Percentiles rank a stretch among this genome's conserved stretches.
Evolutionary conservation across 2,113 vertebrate species (phyloP).

Genomic region (Illadopsis cleaveri): DNA sequence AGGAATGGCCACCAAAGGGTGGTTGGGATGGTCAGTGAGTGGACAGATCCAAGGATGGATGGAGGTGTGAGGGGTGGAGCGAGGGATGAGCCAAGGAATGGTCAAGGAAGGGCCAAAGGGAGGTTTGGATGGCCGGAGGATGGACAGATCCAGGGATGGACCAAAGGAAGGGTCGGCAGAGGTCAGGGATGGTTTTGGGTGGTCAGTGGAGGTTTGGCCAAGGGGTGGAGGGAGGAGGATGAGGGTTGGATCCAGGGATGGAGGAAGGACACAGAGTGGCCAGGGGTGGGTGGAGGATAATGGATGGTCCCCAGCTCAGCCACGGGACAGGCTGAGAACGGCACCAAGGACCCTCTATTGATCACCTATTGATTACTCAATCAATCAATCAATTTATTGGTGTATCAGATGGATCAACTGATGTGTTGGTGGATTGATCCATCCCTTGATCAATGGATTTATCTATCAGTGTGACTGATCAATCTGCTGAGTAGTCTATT

Average conservation of each 20-base stretch:
- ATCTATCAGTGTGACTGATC: not conserved
- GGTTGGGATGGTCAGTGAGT: not conserved
- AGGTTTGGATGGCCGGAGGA: not conserved
- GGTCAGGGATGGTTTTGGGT: not conserved
- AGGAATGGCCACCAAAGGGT: too few relatives aligned
- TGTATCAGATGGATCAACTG: not conserved
- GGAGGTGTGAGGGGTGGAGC: not conserved
- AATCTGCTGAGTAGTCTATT: not conserved
- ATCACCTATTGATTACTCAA: not conserved
- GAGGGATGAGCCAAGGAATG: not conserved
- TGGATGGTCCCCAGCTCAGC: not conserved
- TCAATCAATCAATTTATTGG: not conserved
- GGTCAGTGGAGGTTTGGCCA: not conserved
- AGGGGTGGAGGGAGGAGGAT: not conserved
- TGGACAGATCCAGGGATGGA: not conserved
- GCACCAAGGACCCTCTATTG: too few relatives aligned
- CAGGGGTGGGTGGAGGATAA: fast-evolving
- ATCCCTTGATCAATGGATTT: not conserved
- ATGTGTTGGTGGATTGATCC: not conserved
- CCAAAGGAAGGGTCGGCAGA: not conserved
- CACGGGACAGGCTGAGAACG: fast-evolving
- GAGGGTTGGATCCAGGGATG: not conserved
- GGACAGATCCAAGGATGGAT: not conserved
- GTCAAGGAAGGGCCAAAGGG: not conserved
- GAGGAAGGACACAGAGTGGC: not conserved